Base-by-base conservation (phyloP, 2,888 invertebrate genomes). In the Pyrocoelia pectoralis region DNA sequence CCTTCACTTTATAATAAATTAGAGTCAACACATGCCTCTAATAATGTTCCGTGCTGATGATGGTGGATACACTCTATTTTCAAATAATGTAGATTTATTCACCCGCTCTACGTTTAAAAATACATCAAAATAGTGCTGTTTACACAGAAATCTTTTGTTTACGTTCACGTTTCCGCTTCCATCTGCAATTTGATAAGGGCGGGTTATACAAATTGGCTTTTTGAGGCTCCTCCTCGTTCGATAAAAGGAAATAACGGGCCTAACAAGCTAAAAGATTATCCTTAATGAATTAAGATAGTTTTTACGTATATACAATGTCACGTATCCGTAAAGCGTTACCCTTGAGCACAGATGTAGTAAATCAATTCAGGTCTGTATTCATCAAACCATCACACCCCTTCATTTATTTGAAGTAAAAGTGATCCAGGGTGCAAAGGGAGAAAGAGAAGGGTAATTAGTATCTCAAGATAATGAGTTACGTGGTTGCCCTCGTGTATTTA, bases 401-500 rank as follows among this genome's bases (percentile, higher is more conserved):
- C 50, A 40, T 64, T 65, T 60, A 56, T 56, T 60, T 56, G 29
- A 56, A 48, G 58, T 48, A 46, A 61, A 68, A 48, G 65, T 61
- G 54, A 65, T 61, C 60, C 58, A 62, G 66, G 71, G 61, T 65
- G 8, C n/a, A 24, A 8, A 24, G n/a, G 33, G 33, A 33, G 33
- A 33, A 8, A 6, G n/a, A 17, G 46, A 38, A 50, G 71, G 70
- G 71, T 74, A 76, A 76, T 76, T 76, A 77, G 75, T 73, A 73
- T 72, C 73, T 72, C 72, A 74, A 73, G 73, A 74, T 77, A 77
- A 77, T 77, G 77, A 77, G 76, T 76, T 74, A 76, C 75, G 74
- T 76, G 75, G 77, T 74, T 71, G 70, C 74, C 74, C 75, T 72
- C 72, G 72, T 74, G 73, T 76, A 77, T 77, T 76, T 75, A 77